Base-by-base conservation (phyloP, 2,113 vertebrate species). In the Psophia crepitans region DNA sequence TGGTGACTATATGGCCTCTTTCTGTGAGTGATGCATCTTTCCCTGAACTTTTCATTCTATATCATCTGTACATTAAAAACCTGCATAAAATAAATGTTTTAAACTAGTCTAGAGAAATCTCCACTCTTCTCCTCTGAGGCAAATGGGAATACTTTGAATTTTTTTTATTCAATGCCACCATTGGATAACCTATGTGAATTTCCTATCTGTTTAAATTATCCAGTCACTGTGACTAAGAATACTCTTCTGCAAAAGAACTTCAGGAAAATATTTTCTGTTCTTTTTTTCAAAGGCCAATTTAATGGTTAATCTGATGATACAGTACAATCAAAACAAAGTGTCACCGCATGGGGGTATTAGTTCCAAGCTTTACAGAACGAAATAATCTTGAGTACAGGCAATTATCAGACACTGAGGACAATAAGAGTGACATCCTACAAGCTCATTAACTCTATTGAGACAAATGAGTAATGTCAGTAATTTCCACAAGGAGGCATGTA, bases 391-490 rank as follows among this genome's bases (percentile, higher is more conserved):
- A 84, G 89, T 33, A 82, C 76, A 87, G 63, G 87, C 94, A 93
- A 91, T 94, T 94, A 91, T 35, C 69, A 87, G 77, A 28, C 78
- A 60, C 57, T 17, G 77, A 84, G 73, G 80, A 81, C 83, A 93
- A 46, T 30, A 81, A 9, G 1, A 86, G 79, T 33, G 56, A 64
- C 75, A 91, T 89, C 81, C 81, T 76, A 63, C 14, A 0, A 66
- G 68, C 91, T 96, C 87, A 89, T 95, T 95, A 95, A 74, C 54
- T 81, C 74, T 71, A 43, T 60, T 97, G 68, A 89, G 57, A 85
- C 61, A 93, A 96, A 87, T 87, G 74, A 94, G 58, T 79, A 76
- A 89, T 79, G 74, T 60, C 84, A 91, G 66, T 84, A 64, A 89
- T 91, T 89, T 79, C 89, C 91, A 96, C 74, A 79, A 57, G 65